A percentile compares a stretch with the other conserved stretches of the same genome.
These are phyloP conservation scores for Torymus auratus DNA, from an alignment of 2,888 invertebrate species.

Conservation along the genomic window DNA sequence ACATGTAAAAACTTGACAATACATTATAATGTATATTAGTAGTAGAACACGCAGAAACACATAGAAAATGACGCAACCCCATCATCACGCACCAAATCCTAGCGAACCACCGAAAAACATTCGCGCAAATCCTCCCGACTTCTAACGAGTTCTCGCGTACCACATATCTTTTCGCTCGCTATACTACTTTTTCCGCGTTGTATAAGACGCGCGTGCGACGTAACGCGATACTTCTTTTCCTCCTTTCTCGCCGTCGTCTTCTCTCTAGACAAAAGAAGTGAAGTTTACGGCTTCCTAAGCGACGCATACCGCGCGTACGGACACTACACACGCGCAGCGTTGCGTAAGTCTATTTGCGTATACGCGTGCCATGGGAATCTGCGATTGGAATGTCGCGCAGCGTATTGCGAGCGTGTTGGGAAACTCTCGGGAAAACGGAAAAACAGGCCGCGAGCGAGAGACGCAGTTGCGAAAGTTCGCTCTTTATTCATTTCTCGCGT, in stretches of 20 bases:
- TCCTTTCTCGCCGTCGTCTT: neutral
- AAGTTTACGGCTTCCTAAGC: slow-evolving; percentile 49
- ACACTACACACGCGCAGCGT: too few species aligned
- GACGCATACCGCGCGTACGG: neutral
- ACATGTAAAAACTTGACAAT: too few species aligned
- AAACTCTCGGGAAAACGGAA: slow-evolving; percentile 26
- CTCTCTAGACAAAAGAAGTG: slow-evolving; percentile 16
- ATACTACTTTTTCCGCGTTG: slow-evolving; percentile 1
- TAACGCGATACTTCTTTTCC: slow-evolving; percentile 38
- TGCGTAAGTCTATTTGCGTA: too few species aligned
- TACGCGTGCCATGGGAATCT: too few species aligned
- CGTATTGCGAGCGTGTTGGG: neutral
- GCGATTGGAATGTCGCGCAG: slow-evolving; percentile 40
- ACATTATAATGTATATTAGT: too few species aligned
- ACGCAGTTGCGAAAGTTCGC: neutral
- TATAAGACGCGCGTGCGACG: slow-evolving; percentile 19
- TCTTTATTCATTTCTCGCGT: neutral
- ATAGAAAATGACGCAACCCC: too few species aligned
- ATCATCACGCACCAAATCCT: too few species aligned
- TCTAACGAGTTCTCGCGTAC: neutral
- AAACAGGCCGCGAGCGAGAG: neutral
- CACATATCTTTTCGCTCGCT: neutral
- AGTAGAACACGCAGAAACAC: too few species aligned
- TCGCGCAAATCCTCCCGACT: neutral
- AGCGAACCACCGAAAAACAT: too few species aligned